Base-by-base conservation (phyloP, 2,113 vertebrate genomes). In the Perca schrenkii region DNA sequence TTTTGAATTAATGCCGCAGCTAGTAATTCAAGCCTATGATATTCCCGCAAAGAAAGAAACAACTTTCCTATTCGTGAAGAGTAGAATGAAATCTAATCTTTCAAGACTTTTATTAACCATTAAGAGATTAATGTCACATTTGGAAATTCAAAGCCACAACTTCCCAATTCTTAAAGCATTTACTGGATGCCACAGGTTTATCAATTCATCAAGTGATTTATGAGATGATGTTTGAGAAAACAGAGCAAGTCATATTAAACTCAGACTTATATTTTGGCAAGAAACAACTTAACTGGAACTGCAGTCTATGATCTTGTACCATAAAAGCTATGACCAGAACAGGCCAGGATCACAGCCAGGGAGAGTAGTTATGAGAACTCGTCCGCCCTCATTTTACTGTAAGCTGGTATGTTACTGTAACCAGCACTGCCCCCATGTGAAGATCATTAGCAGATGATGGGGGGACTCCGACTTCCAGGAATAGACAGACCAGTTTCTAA, bases 401-500 rank as follows among this genome's bases (percentile, higher is more conserved):
- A 93, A 94, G 81, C 80, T 67, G 77, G 83, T 60, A 85, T 83
- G 82, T 92, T 93, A 91, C 90, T 77, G 91, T 93, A 94, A 94
- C 73, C 78, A 84, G 80, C 74, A 34, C 66, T 78, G 77, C 65
- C 66, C 78, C 72, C 92, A 94, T 89, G 76, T 92, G 93, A 88
- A 92, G 77, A 71, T 82, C 90, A 93, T 94, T 95, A 93, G 82
- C 43, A 47, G 80, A 79, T 25, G 77, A 85, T 43, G 52, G 68
- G 66, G 65, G 22, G 73, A 80, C 52, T 72, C 53, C 15, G 69
- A 71, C 60, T 92, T 91, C 91, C 85, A 89, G 83, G 85, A 93
- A 92, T 34, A 91, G 82, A 86, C 54, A 21, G 53, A 62, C 22
- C 52, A 56, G 72, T 49, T 72, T 68, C 73, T 75, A 87, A 90